phyloP scores from a whole-genome alignment of 2,113 vertebrate species.

The Thomomys bottae region DNA sequence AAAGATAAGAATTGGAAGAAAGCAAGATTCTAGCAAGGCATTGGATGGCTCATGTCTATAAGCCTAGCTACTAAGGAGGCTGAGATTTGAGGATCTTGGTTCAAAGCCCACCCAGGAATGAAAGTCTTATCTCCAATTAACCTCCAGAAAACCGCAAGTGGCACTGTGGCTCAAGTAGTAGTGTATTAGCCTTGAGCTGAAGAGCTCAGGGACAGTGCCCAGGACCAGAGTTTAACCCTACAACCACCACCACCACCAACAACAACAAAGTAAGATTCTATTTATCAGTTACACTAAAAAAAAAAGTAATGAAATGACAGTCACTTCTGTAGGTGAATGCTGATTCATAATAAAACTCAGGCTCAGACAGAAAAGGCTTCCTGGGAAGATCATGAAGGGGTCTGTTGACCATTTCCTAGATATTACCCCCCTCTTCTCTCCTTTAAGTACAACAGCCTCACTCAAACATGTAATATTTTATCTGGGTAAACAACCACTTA shows the following conservation, averaged over 20 bases:
- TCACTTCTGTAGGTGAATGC: neutral
- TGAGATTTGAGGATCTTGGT: too few relatives aligned
- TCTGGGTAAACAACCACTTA: neutral
- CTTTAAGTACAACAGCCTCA: neutral
- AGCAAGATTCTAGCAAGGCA: neutral
- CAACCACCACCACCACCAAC: too few relatives aligned
- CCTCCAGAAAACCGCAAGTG: too few relatives aligned
- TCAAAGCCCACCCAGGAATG: too few relatives aligned
- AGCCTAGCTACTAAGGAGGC: too few relatives aligned
- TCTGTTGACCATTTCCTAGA: neutral
- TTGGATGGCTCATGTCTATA: too few relatives aligned
- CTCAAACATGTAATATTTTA: neutral
- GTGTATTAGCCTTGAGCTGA: too few relatives aligned
- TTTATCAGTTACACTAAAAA: neutral
- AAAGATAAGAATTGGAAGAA: neutral
- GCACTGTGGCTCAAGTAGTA: too few relatives aligned
- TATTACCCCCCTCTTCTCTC: neutral
- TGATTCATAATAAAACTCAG: neutral
- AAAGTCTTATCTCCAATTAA: too few relatives aligned
- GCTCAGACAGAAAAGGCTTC: neutral
- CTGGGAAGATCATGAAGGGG: neutral
- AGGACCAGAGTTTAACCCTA: too few relatives aligned
- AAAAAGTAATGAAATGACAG: neutral
- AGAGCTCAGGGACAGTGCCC: too few relatives aligned
- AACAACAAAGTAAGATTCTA: neutral